phyloP scores from a whole-genome alignment of 2,888 invertebrate species.

The Pammene fasciana region DNA sequence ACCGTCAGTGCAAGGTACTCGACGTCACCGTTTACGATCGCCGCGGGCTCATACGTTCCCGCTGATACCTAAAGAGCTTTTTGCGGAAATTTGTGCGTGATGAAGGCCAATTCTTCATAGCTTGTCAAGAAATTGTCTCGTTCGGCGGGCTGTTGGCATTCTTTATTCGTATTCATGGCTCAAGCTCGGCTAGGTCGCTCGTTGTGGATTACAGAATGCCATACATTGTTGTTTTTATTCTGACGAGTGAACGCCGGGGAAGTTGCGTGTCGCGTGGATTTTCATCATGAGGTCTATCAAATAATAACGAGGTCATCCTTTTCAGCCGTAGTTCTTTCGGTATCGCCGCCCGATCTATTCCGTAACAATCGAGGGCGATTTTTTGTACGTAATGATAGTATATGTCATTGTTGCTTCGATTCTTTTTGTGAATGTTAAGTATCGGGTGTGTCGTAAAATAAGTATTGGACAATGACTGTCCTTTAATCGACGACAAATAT shows the following conservation, averaged over 20 bases:
- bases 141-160: constrained; percentile 60
- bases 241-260: constrained; percentile 76
- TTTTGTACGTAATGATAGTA: constrained; percentile 73
- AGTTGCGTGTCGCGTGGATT: constrained; percentile 78
- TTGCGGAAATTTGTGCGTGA: constrained; percentile 73
- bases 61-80: constrained; percentile 52
- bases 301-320: constrained; percentile 78
- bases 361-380: constrained; percentile 67
- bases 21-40: constrained; percentile 60
- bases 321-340: constrained; percentile 63
- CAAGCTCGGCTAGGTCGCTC: constrained; percentile 57
- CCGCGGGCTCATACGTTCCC: constrained; percentile 46
- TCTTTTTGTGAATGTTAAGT: constrained; percentile 39
- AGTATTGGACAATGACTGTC: constrained; percentile 6
- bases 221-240: constrained; percentile 76
- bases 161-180: constrained; percentile 74
- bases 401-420: constrained; percentile 60
- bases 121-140: constrained; percentile 71
- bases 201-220: constrained; percentile 62
- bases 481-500: neutral
- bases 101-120: constrained; percentile 72
- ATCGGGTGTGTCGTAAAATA: constrained; percentile 31
- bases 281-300: constrained; percentile 79
- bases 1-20: constrained; percentile 53
- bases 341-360: constrained; percentile 71